Base-by-base conservation (phyloP, 2,797 vertebrate genomes). In the Siniperca undulata region DNA sequence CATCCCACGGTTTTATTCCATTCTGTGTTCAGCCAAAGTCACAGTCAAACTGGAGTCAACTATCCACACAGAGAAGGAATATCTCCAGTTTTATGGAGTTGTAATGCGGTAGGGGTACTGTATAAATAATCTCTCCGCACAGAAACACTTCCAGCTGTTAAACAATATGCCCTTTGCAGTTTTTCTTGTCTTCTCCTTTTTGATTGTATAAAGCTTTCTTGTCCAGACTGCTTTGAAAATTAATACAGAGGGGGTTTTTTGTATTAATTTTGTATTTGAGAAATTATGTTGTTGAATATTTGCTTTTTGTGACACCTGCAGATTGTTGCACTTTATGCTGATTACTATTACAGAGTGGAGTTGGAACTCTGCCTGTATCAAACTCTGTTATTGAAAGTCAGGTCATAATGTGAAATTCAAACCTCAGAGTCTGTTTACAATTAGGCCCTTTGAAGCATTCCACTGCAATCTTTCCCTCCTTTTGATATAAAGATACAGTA, bases 141-240 rank as follows among this genome's bases (percentile, higher is more conserved):
- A 88, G 87, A 94, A 95, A 93, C 89, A 93, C 91, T 95, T 94
- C 92, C 94, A 95, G 92, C 92, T 94, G 93, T 93, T 92, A 78
- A 87, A 92, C 88, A 91, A 84, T 86, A 89, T 86, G 89, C 80
- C 91, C 76, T 89, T 74, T 87, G 79, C 85, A 55, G 68, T 80
- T 83, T 87, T 72, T 87, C 70, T 71, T 88, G 73, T 83, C 66
- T 66, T 70, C 72, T 82, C 48, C 8, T 50, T 86, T 75, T 76
- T 78, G 72, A 85, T 72, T 59, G 52, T 70, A 53, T 65, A 77
- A 78, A 86, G 69, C 59, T 4, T 22, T 70, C 52, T 77, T 44
- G 38, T 40, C 56, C 58, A n/a, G 55, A 48, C 24, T 42, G 42
- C 83, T 89, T 85, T 85, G 77, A 86, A 84, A 78, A 70, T 62